Evolutionary conservation across 2,888 invertebrate species (phyloP).

Genomic region (Dastarcus helophoroides): DNA sequence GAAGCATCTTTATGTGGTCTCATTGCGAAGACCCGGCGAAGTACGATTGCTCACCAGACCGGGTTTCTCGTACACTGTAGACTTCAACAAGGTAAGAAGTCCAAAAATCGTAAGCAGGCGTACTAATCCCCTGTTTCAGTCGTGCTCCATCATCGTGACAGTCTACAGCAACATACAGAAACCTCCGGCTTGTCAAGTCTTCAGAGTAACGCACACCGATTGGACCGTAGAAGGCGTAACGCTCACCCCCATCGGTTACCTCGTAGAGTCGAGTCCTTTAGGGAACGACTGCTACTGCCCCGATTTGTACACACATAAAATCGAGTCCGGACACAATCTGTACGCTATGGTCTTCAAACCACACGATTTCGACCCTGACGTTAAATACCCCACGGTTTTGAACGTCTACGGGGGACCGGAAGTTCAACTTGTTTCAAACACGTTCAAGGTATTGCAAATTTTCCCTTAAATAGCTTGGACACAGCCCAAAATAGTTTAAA

Average conservation of each 20-base stretch:
- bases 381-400: constrained; percentile 82
- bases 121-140: constrained; percentile 43
- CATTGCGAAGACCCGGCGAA: constrained; percentile 58
- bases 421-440: constrained; percentile 93
- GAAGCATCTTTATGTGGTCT: constrained; percentile 82
- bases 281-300: constrained; percentile 54
- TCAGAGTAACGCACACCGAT: constrained; percentile 54
- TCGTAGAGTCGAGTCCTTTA: constrained; percentile 46
- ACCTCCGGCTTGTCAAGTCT: constrained; percentile 68
- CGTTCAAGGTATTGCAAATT: constrained; percentile 78
- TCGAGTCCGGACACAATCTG: constrained; percentile 57
- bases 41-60: constrained; percentile 66
- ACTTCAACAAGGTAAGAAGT: constrained; percentile 57
- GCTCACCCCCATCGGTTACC: constrained; percentile 57
- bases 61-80: constrained; percentile 76
- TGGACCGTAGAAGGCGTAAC: constrained; percentile 58
- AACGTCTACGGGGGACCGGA: constrained; percentile 98
- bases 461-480: too few species aligned
- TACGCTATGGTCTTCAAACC: constrained; percentile 89
- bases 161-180: constrained; percentile 75
- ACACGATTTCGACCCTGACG: constrained; percentile 51
- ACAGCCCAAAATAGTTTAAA: too few species aligned
- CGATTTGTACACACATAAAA: constrained; percentile 58
- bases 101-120: background rate
- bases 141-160: constrained; percentile 69